Base-by-base conservation (phyloP, 23 tunicate genomes). In the Botrylloides violaceus region DNA sequence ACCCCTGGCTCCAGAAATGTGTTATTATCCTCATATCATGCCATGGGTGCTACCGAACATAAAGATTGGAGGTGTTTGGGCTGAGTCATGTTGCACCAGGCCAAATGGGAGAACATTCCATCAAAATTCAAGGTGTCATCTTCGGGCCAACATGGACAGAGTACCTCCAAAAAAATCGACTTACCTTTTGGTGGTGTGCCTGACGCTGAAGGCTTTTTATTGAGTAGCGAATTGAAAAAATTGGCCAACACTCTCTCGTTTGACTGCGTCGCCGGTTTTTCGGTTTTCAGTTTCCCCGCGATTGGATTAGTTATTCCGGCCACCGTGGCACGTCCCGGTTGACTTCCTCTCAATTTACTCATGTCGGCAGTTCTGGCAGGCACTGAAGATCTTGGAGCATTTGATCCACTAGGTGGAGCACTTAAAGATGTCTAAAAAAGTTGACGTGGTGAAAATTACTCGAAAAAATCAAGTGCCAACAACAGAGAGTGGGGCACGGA, bases 161-260 rank as follows among this genome's bases (percentile, higher is more conserved):
- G n/a, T n/a, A n/a, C n/a, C n/a, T n/a, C n/a, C n/a, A n/a, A n/a
- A n/a, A 32, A 68, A 68, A 25, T 19, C 43, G 47, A 68, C 36
- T 21, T 68, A 68, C 57, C 57, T 37, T 68, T 68, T 20, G 32
- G 49, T 0, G 74, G 74, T 35, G 74, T 32, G n/a, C 74, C 70
- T 1, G 80, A 50, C 28, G 68, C 24, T 22, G 71, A 80, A 38
- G 85, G 83, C 30, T 89, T 87, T 71, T 95, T 95, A 60, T 78
- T 79, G 58, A 95, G 71, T 23, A 95, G 50, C 7, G 95, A 90
- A 61, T 95, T 95, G 81, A 95, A 95, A 71, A 95, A 95, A 49
- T 88, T 90, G 4, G 99, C 99, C 76, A 95, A 48, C 96, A 95
- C 92, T 47, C 84, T 60, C 55, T 95, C 99, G 72, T 86, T 94